A percentile compares a stretch with the other conserved stretches of the same genome.
These are phyloP conservation scores for Dichetophora obliterata DNA, from an alignment of 2,888 invertebrate species.

Conservation along the genomic window DNA sequence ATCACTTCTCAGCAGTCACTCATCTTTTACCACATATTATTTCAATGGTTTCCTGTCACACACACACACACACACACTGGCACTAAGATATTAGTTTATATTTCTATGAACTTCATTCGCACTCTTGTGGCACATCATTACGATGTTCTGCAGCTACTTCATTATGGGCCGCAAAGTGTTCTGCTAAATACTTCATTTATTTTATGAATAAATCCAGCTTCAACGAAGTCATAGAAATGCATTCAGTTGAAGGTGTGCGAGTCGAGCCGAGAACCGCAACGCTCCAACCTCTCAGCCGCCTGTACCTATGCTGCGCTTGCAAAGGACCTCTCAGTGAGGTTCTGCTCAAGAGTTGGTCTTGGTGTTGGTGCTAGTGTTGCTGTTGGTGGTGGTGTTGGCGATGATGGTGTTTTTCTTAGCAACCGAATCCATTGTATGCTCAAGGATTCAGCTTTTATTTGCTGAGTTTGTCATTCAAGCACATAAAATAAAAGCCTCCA, in stretches of 20 bases:
- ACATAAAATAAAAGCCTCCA: neutral
- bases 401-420: too few relatives aligned
- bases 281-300: neutral
- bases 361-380: neutral
- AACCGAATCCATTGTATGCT: too few relatives aligned
- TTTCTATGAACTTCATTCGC: too few relatives aligned
- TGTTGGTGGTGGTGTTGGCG: neutral
- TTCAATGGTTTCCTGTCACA: slow-evolving; percentile 32
- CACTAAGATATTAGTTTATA: neutral
- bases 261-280: neutral
- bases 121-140: neutral
- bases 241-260: neutral
- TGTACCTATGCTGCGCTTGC: neutral
- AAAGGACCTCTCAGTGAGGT: neutral
- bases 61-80: neutral
- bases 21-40: slow-evolving; percentile 46
- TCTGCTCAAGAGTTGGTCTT: neutral
- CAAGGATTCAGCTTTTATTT: slow-evolving; percentile 29
- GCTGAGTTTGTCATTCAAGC: neutral
- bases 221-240: slow-evolving; percentile 27
- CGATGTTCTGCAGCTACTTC: neutral
- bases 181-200: slow-evolving; percentile 63
- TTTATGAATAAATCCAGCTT: slow-evolving; percentile 57
- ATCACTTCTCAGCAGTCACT: slow-evolving; percentile 38
- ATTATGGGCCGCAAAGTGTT: slow-evolving; percentile 30